Percentiles rank a stretch among this genome's conserved stretches.
phyloP scores from a whole-genome alignment of 2,888 invertebrate genomes.

The Stenchaetothrips biformis region DNA sequence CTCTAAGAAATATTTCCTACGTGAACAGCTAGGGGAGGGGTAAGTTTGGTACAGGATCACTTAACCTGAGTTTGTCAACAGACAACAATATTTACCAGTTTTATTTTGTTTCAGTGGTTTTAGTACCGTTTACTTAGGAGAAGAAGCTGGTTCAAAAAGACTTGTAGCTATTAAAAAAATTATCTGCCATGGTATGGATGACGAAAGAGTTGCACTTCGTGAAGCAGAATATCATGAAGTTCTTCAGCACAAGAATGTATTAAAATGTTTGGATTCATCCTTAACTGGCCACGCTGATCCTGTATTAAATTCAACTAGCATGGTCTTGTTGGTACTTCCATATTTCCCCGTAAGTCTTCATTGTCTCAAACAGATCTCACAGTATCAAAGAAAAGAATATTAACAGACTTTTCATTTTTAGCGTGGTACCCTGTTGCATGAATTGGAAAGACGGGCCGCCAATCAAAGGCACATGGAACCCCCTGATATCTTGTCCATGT shows the following conservation, averaged over 20 bases:
- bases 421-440: constrained; percentile 69
- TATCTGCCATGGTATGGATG: constrained; percentile 71
- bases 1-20: constrained; percentile 61
- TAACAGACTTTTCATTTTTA: constrained; percentile 41
- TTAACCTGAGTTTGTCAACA: constrained; percentile 22
- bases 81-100: constrained; percentile 7
- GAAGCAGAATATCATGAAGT: constrained; percentile 70
- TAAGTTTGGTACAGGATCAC: constrained; percentile 43
- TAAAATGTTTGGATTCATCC: constrained; percentile 64
- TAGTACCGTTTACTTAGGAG: constrained; percentile 71
- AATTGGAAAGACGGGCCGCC: constrained; percentile 57
- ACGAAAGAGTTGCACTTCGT: constrained; percentile 63
- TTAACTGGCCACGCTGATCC: constrained; percentile 59
- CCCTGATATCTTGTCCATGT: constrained; percentile 62
- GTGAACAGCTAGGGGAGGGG: constrained; percentile 73
- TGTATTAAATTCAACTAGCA: constrained; percentile 62
- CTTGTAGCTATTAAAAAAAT: constrained; percentile 74
- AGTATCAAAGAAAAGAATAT: no score
- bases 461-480: constrained; percentile 58
- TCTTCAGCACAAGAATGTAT: constrained; percentile 66
- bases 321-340: constrained; percentile 68
- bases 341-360: constrained; percentile 59
- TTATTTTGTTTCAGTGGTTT: constrained; percentile 61
- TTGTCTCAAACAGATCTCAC: constrained; percentile 24
- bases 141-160: constrained; percentile 60